Base-by-base conservation (phyloP, 1,140 invertebrate genomes). In the Tetragnatha versicolor region DNA sequence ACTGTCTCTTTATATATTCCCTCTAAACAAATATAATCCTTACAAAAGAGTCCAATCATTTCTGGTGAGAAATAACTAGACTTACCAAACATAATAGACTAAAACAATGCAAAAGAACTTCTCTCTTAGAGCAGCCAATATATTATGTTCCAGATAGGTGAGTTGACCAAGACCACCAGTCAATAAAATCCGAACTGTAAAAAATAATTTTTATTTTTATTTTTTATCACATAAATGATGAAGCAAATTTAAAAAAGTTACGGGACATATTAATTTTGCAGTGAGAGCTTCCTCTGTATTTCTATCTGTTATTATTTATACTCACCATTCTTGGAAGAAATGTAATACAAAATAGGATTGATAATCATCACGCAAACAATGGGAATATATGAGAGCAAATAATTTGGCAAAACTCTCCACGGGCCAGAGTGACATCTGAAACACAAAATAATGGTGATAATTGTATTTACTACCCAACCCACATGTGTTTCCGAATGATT, bases 81-180 rank as follows among this genome's bases (percentile, higher is more conserved):
- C 79, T 81, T 72, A 82, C 81, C 93, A 94, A 22, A 93, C 79
- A 83, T 93, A 93, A 85, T 93, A 94, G 3, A 91, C 91, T 1
- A 91, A 82, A 85, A 92, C 93, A 49, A 93, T 93, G 12, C 91
- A 85, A 14, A 89, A 89, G 85, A 94, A 94, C 85, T 93, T 93
- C 0, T 92, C 82, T 61, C 88, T 89, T 25, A 93, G 86, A 1
- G 89, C 88, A 81, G 92, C 90, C 7, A 93, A 88, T 25, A 94
- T 86, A 72, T 89, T 88, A 55, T 93, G 86, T 83, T 94, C 93
- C 81, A 89, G 89, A 27, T 83, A 75, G 14, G 84, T 86, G 39
- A 77, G 70, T 42, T 68, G 65, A 3, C 79, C 81, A 53, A 63
- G 22, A 39, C 79, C 60, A 79, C 76, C 65, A 61, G 55, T 65